phyloP scores from a whole-genome alignment of 2,113 vertebrate genomes.

The Numida meleagris region DNA sequence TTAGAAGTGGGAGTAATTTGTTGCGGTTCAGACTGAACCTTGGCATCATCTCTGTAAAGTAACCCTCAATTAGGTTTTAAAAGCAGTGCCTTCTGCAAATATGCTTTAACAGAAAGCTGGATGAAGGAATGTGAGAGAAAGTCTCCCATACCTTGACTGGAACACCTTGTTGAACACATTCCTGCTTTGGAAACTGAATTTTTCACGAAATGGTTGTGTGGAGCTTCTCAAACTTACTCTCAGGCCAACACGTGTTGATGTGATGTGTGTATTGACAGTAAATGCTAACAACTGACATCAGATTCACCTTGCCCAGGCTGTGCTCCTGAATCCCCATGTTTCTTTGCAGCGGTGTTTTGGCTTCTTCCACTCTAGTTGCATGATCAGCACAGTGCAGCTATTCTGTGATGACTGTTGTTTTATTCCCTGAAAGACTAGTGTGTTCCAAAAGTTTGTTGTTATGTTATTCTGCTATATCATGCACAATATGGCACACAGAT shows the following conservation, averaged over 20 bases:
- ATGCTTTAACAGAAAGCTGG: not conserved
- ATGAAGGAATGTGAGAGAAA: not conserved
- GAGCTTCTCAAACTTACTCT: not conserved
- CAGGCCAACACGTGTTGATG: not conserved
- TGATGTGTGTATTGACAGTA: not conserved
- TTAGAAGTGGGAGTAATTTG: not conserved
- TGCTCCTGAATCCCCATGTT: not conserved
- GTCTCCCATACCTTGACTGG: not conserved
- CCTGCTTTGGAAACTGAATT: not conserved
- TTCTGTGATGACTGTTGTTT: not conserved
- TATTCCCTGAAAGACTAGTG: not conserved
- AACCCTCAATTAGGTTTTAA: not conserved
- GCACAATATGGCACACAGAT: not conserved
- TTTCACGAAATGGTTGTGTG: not conserved
- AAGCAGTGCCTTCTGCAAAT: not conserved
- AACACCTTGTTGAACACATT: rapidly evolving
- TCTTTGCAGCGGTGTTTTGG: not conserved
- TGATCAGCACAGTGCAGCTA: not conserved
- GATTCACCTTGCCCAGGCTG: not conserved
- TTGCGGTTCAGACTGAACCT: not conserved
- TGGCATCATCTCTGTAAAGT: not conserved
- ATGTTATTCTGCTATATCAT: not conserved
- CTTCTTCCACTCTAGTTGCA: not conserved
- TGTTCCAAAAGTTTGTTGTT: not conserved
- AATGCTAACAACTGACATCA: not conserved